Percentiles rank a stretch among this genome's conserved stretches.
Conservation (phyloP, 2,113 vertebrate species). For the Oreochromis aureus region DNA sequence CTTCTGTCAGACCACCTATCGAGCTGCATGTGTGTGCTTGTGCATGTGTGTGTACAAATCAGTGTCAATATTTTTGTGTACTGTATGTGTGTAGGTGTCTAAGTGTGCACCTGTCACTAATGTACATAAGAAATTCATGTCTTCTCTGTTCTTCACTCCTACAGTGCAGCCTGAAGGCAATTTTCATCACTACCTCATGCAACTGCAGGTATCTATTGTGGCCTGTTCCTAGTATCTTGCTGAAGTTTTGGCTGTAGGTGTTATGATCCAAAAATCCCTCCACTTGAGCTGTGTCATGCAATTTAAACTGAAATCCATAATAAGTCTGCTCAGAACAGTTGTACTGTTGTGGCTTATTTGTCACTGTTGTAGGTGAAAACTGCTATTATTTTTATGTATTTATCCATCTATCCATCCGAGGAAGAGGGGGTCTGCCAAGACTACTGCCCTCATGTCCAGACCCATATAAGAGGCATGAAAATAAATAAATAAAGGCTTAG, state of each 20-base stretch:
- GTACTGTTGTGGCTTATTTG: neutral
- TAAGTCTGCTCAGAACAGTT: neutral
- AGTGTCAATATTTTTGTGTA: conserved; percentile 38
- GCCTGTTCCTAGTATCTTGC: neutral
- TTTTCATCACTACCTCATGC: conserved; percentile 48
- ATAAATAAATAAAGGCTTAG: neutral
- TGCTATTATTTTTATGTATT: conserved; percentile 14
- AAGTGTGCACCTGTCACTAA: conserved; percentile 41
- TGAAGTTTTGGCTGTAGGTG: neutral
- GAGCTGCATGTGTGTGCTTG: conserved; percentile 27
- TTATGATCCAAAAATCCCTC: conserved; percentile 8
- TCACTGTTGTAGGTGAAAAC: conserved; percentile 9
- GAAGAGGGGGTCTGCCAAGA: neutral
- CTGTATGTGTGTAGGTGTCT: conserved; percentile 4
- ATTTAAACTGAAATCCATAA: conserved; percentile 32
- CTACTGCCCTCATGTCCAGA: neutral
- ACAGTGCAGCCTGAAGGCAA: conserved; percentile 55
- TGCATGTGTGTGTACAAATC: conserved; percentile 38
- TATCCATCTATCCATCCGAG: neutral
- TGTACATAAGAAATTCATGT: conserved; percentile 41
- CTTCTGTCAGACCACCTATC: conserved; percentile 67
- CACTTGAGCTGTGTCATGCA: neutral
- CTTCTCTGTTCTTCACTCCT: conserved; percentile 53
- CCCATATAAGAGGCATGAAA: neutral
- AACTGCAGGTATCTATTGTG: conserved; percentile 18